Conservation (phyloP, 1,140 invertebrate genomes). For the Trichonephila clavipes region DNA sequence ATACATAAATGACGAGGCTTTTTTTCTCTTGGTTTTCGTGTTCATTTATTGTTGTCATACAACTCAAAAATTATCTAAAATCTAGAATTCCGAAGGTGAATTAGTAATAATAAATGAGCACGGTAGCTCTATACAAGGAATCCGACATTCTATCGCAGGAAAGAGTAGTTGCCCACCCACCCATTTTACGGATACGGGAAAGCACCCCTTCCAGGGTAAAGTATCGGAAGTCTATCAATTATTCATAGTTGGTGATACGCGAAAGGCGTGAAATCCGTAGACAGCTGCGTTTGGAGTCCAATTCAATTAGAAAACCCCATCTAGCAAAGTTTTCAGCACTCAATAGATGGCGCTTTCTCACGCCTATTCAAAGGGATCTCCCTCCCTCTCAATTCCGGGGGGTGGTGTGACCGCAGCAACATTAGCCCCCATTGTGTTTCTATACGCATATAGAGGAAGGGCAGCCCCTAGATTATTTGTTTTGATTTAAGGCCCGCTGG, state of each 20-base stretch:
- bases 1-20: no score
- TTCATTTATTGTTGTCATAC: no score
- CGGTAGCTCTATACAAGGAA: no score
- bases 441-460: neutral
- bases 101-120: no score
- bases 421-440: constrained; percentile 54
- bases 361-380: constrained; percentile 8
- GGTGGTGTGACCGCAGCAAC: constrained; percentile 57
- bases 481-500: constrained; percentile 38
- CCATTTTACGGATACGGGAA: neutral
- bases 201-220: neutral
- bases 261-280: constrained; percentile 74
- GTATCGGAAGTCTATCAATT: constrained; percentile 70
- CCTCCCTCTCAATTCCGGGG: neutral
- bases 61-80: no score
- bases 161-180: neutral
- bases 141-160: neutral
- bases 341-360: constrained; percentile 67
- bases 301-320: constrained; percentile 69
- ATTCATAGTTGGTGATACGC: constrained; percentile 74
- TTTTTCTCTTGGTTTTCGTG: no score
- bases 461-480: constrained; percentile 30
- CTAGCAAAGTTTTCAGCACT: neutral
- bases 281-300: constrained; percentile 6
- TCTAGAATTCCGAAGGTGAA: no score